Base-by-base conservation (phyloP, 2,113 vertebrate species). In the Mesembrinibis cayennensis region DNA sequence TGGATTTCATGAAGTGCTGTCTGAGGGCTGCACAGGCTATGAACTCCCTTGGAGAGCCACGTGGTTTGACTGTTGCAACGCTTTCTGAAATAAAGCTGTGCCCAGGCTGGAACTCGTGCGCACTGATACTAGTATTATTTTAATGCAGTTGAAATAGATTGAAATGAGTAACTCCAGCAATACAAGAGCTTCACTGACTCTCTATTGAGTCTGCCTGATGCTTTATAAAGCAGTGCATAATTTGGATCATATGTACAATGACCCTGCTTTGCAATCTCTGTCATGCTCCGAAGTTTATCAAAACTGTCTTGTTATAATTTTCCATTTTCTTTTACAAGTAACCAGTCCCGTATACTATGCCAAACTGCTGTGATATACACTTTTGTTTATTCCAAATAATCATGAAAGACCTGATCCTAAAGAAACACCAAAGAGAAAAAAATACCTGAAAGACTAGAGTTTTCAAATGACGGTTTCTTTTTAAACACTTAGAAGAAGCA, bases 51-150 rank as follows among this genome's bases (percentile, higher is more conserved):
- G 49, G 67, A 83, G 20, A 88, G 8, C 40, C 36, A 38, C 0
- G 0, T 1, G 0, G 7, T 69, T 76, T 67, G 44, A 49, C 53
- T n/a, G 6, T 29, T 62, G 40, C 76, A 70, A 11, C 2, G 2
- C 26, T 67, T 90, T 23, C 18, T 65, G 80, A 73, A 86, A 53
- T 65, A 42, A 65, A 93, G 44, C 34, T 69, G 2, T 3, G 47
- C 38, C 34, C 15, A 58, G 71, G 32, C 53, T 93, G 10, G 49
- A 80, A 62, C 74, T 42, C 32, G 36, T 72, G 66, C 70, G 32
- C 3, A 2, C 22, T 5, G 34, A 42, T 62, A 49, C 16, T 61
- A 9, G 7, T 67, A n/a, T 20, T 87, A 40, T 52, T 90, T 86
- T 45, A 88, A 42, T 77, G 45, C 62, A 38, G 26, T 50, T 77